A percentile compares a stretch with the other conserved stretches of the same genome.
These are phyloP conservation scores for Mormyrus lacerda DNA, from an alignment of 2,113 vertebrate genomes.

Conservation along the genomic window DNA sequence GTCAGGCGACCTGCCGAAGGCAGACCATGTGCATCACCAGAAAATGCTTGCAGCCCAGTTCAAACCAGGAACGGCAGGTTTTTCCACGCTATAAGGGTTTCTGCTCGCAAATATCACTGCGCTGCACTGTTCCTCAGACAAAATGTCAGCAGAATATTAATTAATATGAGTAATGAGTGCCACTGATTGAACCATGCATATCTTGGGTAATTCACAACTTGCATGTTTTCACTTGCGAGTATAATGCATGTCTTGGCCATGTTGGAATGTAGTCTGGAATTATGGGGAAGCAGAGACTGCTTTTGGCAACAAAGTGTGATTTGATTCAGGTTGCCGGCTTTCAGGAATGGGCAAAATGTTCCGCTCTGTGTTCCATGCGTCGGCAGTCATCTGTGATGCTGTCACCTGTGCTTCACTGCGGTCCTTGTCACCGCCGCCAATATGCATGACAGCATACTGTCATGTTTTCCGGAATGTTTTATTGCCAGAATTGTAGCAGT, in stretches of 20 bases:
- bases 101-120: not conserved
- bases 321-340: not conserved
- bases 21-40: not conserved
- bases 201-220: not conserved
- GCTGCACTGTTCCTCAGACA: not conserved
- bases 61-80: not conserved
- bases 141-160: slow-evolving; percentile 9
- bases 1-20: not conserved
- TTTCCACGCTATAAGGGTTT: not conserved
- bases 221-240: not conserved
- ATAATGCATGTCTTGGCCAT: not conserved
- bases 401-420: not conserved
- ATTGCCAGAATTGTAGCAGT: not conserved
- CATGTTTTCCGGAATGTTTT: not conserved
- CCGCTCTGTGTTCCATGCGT: not conserved
- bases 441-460: not conserved
- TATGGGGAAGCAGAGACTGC: not conserved
- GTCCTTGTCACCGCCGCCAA: not conserved
- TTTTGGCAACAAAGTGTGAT: not conserved
- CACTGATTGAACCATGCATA: not conserved
- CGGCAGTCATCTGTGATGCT: not conserved
- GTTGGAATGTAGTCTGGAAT: not conserved
- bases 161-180: not conserved
- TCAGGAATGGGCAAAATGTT: not conserved
- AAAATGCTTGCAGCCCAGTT: not conserved